Percentiles rank a stretch among this genome's conserved stretches.
phyloP scores from a whole-genome alignment of 2,888 invertebrate species.

The Aricia artaxerxes region DNA sequence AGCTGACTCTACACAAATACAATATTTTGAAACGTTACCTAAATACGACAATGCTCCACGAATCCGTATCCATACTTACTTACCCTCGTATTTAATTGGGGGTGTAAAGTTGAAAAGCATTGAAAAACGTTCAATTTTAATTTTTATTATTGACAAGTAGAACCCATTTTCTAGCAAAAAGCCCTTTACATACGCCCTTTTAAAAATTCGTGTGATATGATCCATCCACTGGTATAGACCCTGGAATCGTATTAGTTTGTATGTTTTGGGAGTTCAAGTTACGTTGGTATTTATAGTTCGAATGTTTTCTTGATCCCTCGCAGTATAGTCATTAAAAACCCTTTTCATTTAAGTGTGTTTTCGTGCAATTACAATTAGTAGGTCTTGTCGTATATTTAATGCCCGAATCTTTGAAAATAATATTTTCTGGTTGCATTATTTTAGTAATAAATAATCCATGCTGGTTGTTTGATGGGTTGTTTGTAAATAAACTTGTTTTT shows the following conservation, averaged over 20 bases:
- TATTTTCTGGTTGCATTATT: constrained; percentile 10
- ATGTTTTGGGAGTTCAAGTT: constrained; percentile 40
- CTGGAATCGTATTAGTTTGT: constrained; percentile 34
- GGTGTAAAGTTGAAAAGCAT: constrained; percentile 1
- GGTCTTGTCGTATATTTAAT: constrained; percentile 44
- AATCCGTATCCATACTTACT: constrained; percentile 12
- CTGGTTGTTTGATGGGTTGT: neutral
- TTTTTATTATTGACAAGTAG: constrained; percentile 34
- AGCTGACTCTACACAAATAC: neutral
- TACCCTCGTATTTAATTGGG: neutral
- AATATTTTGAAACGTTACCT: neutral
- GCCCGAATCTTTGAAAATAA: neutral
- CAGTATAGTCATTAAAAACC: constrained; percentile 60
- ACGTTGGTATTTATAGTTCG: constrained; percentile 45
- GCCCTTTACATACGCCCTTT: constrained; percentile 37
- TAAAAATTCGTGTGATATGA: constrained; percentile 41
- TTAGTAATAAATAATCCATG: neutral
- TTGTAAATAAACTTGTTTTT: neutral
- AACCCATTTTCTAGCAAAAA: constrained; percentile 34
- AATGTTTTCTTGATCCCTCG: constrained; percentile 46
- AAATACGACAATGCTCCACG: neutral
- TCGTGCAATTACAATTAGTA: constrained; percentile 61
- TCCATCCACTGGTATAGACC: constrained; percentile 43
- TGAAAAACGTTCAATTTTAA: constrained; percentile 11
- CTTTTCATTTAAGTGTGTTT: constrained; percentile 60